phyloP scores from a whole-genome alignment of 2,888 invertebrate genomes.

The Eledone cirrhosa region DNA sequence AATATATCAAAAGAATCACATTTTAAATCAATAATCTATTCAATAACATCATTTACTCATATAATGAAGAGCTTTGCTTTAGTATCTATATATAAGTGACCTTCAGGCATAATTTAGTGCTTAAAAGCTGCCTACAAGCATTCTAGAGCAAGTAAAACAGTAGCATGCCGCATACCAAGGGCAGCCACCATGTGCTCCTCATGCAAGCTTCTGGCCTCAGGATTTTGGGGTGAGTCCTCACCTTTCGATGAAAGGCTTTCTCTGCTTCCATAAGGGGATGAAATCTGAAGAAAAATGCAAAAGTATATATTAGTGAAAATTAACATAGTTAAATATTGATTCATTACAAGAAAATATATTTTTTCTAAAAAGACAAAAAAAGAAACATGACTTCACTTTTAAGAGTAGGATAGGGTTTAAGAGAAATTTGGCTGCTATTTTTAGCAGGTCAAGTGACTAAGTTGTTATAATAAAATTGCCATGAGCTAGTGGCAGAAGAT shows the following conservation, averaged over 20 bases:
- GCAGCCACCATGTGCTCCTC: constrained; percentile 57
- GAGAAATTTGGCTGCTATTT: too few relatives aligned
- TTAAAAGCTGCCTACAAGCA: constrained; percentile 30
- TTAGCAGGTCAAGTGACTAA: too few relatives aligned
- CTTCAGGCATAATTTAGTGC: constrained; percentile 25
- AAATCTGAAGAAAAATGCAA: constrained; percentile 46
- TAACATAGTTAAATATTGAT: too few relatives aligned
- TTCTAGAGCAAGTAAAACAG: constrained; percentile 29
- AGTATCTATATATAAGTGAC: constrained; percentile 22
- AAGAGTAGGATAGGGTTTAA: too few relatives aligned
- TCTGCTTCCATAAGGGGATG: constrained; percentile 65
- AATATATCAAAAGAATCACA: too few relatives aligned
- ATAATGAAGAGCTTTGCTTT: too few relatives aligned
- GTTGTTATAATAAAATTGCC: too few relatives aligned
- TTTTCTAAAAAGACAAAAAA: not conserved
- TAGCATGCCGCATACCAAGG: constrained; percentile 47
- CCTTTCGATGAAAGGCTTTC: constrained; percentile 60
- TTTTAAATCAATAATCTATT: too few relatives aligned
- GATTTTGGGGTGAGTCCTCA: constrained; percentile 47
- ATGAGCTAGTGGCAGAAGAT: too few relatives aligned
- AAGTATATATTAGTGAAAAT: not conserved
- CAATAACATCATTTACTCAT: too few relatives aligned
- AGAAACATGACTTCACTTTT: too few relatives aligned
- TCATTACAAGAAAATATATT: not conserved
- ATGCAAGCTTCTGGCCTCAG: constrained; percentile 50